Base-by-base conservation (phyloP, 2,797 vertebrate species). In the Melanotaenia trifasciata region DNA sequence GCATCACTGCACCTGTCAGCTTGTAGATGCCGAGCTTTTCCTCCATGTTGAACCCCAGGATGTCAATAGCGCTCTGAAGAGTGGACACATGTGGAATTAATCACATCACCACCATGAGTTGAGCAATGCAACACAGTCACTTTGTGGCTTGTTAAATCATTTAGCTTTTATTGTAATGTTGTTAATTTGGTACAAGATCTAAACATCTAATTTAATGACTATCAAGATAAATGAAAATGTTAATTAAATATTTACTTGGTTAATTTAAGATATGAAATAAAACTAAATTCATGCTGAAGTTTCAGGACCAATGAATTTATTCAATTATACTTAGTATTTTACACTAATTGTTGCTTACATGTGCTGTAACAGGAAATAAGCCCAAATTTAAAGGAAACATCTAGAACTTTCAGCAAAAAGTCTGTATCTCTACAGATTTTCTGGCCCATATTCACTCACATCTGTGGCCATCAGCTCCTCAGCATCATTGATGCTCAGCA, bases 391-490 rank as follows among this genome's bases (percentile, higher is more conserved):
- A 38, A 38, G 36, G 35, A 54, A 54, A 28, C 35, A 4, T 14
- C 20, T 14, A n/a, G 24, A 0, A 5, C 33, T 24, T 54, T 36
- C 10, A 56, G 64, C 1, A 22, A 8, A 12, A 8, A 66, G 1
- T 56, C 51, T 24, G 12, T 5, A 54, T 66, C 8, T 56, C 10
- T 66, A 20, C n/a, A 50, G 45, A 50, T 20, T n/a, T n/a, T 22
- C 47, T n/a, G 20, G 4, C n/a, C 47, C n/a, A 50, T 2, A 3
- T 50, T 53, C n/a, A 56, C 95, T 95, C 80, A 96, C 96, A 69
- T 96, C 96, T 1, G 96, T 96, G 43, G 95, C 96, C 89, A 95
- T 92, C 5, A 96, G 30, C 58, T 96, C 96, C 38, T 96, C 95
- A 2, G 91, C 87, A 11, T 96, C 96, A 60, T 96, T 86, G 81